Evolutionary conservation across 1,140 invertebrate genomes (phyloP), one percentile per base, ranked within the genome.

Genomic region (Adelges cooleyi): DNA sequence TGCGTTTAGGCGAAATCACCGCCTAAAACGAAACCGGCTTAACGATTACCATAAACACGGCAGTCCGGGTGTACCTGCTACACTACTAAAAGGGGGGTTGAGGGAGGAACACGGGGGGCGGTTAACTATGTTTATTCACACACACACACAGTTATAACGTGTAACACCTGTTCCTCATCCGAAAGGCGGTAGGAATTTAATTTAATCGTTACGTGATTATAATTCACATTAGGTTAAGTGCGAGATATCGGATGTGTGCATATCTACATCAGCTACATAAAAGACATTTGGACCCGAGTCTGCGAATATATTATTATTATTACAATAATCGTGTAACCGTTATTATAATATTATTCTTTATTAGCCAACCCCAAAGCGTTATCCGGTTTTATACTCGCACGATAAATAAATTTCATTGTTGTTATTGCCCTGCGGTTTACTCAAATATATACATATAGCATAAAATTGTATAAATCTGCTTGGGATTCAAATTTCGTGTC

Each of bases 1-100:
- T n/a, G n/a, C n/a, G n/a, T n/a, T n/a, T n/a, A n/a, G n/a, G n/a
- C n/a, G n/a, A n/a, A n/a, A n/a, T n/a, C n/a, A n/a, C n/a, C n/a
- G n/a, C n/a, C n/a, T n/a, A 3, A 59, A 44, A 59, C 23, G 23
- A 44, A 27, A 44, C 52, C 40, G 54, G 54, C 54, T 59, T 59
- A 59, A 59, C 54, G 36, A 59, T 59, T 44, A 56, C 53, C 53
- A 56, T 56, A 59, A 59, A 59, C 54, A 59, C 54, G 36, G n/a
- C 13, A 9, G 33, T 10, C 29, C 29, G 54, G 54, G 42, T 59
- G n/a, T n/a, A n/a, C n/a, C n/a, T n/a, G n/a, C n/a, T n/a, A n/a
- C n/a, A n/a, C n/a, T n/a, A n/a, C n/a, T n/a, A n/a, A n/a, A n/a
- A n/a, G n/a, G n/a, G n/a, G n/a, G n/a, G n/a, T n/a, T n/a, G n/a